Conservation (phyloP, 2,888 invertebrate species). For the Diachrysia chrysitis region DNA sequence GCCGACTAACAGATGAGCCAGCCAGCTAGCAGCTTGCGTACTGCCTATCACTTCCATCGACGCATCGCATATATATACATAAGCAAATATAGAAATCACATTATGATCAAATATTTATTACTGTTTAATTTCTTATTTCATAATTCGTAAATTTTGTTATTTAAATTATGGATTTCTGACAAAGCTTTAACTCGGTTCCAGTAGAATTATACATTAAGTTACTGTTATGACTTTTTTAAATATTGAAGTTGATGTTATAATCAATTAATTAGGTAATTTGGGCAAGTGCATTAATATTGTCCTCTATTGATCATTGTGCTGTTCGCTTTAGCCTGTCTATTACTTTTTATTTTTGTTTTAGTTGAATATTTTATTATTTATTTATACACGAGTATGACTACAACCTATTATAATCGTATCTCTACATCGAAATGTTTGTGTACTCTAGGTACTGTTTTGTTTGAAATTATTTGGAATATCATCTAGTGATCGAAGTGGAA, state of each 20-base stretch:
- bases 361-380: slow-evolving; percentile 89
- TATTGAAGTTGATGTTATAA: slow-evolving; percentile 89
- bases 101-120: slow-evolving; percentile 89
- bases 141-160: slow-evolving; percentile 88
- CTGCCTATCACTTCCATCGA: slow-evolving; percentile 73
- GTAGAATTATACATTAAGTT: slow-evolving; percentile 89
- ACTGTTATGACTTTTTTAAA: slow-evolving; percentile 87
- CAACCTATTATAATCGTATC: slow-evolving; percentile 74
- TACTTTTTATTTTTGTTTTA: slow-evolving; percentile 87
- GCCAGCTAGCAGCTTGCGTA: slow-evolving; percentile 27
- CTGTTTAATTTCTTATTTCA: slow-evolving; percentile 86
- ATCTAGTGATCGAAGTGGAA: slow-evolving; percentile 69
- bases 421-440: slow-evolving; percentile 78
- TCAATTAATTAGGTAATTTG: slow-evolving; percentile 88
- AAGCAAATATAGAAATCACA: slow-evolving; percentile 78
- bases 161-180: slow-evolving; percentile 88
- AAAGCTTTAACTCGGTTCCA: slow-evolving; percentile 90
- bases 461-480: slow-evolving; percentile 64
- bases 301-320: slow-evolving; percentile 86
- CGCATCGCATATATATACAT: slow-evolving; percentile 75
- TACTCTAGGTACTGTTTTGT: slow-evolving; percentile 72
- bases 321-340: slow-evolving; percentile 86
- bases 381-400: slow-evolving; percentile 81
- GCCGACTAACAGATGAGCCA: slow-evolving; percentile 40
- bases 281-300: slow-evolving; percentile 89